Evolutionary conservation across 2,113 vertebrate genomes (phyloP).

Genomic region (Columba livia): DNA sequence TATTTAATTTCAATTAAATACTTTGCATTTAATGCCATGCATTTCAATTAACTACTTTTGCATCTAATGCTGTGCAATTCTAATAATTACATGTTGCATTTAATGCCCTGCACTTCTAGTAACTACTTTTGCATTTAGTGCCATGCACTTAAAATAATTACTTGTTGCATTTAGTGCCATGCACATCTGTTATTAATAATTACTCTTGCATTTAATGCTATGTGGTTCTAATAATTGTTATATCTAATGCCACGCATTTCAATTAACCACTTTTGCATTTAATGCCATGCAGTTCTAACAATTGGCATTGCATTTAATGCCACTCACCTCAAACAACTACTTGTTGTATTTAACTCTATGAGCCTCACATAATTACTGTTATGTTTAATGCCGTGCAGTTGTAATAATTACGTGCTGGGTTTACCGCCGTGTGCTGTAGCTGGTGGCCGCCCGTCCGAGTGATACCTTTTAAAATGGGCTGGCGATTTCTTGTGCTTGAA

Average conservation of each 20-base stretch:
- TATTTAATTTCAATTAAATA: background rate
- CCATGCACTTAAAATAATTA: accelerated
- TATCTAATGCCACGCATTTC: background rate
- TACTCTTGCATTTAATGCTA: background rate
- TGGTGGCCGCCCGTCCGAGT: background rate
- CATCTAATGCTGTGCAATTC: background rate
- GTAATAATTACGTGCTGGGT: background rate
- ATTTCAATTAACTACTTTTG: background rate
- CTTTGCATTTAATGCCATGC: background rate
- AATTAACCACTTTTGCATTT: background rate
- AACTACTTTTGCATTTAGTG: background rate
- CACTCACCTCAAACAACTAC: background rate
- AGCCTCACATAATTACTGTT: background rate
- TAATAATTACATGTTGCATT: background rate
- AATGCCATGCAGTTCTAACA: background rate
- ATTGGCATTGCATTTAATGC: background rate
- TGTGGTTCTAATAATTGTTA: background rate
- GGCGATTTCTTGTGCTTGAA: background rate
- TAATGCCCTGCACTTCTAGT: background rate
- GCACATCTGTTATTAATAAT: too few species aligned
- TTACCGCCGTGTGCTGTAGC: background rate
- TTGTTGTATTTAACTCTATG: background rate
- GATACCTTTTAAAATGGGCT: background rate
- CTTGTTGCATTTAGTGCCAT: background rate
- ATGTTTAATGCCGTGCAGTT: background rate